Evolutionary conservation across 2,797 vertebrate species (phyloP), one percentile per base, ranked within the genome.

Genomic region (Sus cebifrons): DNA sequence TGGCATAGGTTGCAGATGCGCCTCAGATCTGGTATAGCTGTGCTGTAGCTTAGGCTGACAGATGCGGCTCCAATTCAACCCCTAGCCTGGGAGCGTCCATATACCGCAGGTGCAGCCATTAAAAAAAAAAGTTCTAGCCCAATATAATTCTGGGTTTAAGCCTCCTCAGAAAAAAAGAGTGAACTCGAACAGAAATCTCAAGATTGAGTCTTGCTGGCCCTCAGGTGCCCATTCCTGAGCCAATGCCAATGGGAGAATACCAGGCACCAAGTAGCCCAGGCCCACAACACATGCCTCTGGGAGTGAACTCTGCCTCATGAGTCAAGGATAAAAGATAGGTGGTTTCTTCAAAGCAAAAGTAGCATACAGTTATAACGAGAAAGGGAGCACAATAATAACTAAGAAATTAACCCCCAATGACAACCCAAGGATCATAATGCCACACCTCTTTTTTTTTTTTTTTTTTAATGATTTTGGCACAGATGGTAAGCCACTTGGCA

Each of bases 111-210:
- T 49, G 44, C 9, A 10, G 44, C 44, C 44, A 49, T 49, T 49
- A 49, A 49, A 49, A 49, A 49, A 49, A 49, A 49, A 49, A 62
- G 60, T 21, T 79, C 62, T 54, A 85, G 5, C 13, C 64, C 60
- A 71, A 21, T 58, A 27, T 65, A n/a, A 92, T 89, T 77, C 40
- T 65, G 77, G 68, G 17, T 60, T 96, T 68, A 86, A 71, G 8
- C 18, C 20, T 68, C 29, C 60, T 29, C 10, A 52, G 32, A 81
- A 32, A 56, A 56, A 67, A 85, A 64, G 74, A 56, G 3, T n/a
- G 13, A 67, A 36, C 44, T 73, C 44, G 58, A 94, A 85, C 52
- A 85, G 29, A 73, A 58, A 18, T 36, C 10, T 94, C 49, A 94
- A 79, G 79, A 32, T 6, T 64, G 32, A 88, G 15, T 74, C 49